Conservation (phyloP, 2,113 vertebrate genomes). For the Alligator sinensis region DNA sequence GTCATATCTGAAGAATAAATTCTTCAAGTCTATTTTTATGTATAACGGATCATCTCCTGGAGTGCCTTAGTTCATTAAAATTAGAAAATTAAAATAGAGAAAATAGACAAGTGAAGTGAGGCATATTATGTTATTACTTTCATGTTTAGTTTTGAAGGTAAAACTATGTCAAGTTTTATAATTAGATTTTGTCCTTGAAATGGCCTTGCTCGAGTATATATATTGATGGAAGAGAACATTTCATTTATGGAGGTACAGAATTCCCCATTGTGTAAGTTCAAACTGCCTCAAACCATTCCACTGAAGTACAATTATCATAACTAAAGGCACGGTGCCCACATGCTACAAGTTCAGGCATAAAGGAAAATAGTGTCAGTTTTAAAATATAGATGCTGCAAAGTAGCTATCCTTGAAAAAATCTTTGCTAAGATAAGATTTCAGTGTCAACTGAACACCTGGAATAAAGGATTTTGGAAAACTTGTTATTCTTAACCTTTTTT, state of each 20-base stretch:
- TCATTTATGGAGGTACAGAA: constrained; percentile 2
- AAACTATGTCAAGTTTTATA: constrained; percentile 76
- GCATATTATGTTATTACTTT: constrained; percentile 63
- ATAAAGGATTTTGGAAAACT: background rate
- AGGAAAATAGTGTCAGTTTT: background rate
- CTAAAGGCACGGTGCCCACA: background rate
- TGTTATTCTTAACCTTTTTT: background rate
- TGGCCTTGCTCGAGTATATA: constrained; percentile 64
- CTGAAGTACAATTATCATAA: background rate
- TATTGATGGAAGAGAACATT: constrained; percentile 21
- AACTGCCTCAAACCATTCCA: background rate
- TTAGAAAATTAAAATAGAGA: constrained; percentile 70
- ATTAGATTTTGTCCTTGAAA: constrained; percentile 77
- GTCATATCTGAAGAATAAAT: constrained; percentile 50
- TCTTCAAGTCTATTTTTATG: constrained; percentile 25
- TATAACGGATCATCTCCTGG: constrained; percentile 44
- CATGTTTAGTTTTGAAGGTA: constrained; percentile 72
- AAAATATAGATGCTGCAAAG: background rate
- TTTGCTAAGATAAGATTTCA: background rate
- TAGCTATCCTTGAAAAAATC: background rate
- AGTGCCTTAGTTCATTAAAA: constrained; percentile 76
- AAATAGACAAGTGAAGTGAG: constrained; percentile 66
- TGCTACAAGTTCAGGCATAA: background rate
- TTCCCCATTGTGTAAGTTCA: background rate
- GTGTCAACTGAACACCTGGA: rapidly evolving